Conservation (phyloP, 1,140 invertebrate species). For the Drosophila sturtevanti region DNA sequence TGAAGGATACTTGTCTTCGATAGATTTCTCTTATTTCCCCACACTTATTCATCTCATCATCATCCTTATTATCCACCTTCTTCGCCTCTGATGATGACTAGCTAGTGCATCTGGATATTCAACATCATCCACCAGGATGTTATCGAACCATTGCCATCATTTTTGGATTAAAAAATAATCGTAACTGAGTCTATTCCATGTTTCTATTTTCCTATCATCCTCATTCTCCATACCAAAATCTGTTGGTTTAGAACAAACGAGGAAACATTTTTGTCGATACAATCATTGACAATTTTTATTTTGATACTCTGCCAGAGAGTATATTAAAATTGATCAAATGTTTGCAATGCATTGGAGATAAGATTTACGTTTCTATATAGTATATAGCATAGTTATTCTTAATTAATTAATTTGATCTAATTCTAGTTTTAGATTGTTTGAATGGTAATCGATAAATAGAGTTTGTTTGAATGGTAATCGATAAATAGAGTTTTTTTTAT, state of each 20-base stretch:
- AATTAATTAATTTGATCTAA: too few relatives aligned
- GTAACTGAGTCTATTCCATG: conserved; percentile 7
- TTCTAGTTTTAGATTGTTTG: too few relatives aligned
- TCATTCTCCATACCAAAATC: background rate
- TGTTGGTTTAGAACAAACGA: background rate
- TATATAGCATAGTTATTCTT: too few relatives aligned
- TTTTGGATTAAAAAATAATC: conserved; percentile 9
- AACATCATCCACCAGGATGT: background rate
- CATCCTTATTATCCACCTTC: background rate
- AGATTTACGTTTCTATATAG: too few relatives aligned
- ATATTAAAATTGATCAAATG: too few relatives aligned
- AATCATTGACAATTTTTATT: conserved; percentile 7
- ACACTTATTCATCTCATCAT: background rate
- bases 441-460: too few relatives aligned
- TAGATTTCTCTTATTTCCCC: background rate
- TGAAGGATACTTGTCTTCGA: background rate
- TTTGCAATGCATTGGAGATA: too few relatives aligned
- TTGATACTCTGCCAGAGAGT: background rate
- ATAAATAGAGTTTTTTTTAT: too few relatives aligned
- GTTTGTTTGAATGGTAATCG: too few relatives aligned
- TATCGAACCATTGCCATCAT: background rate
- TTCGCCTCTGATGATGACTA: too few relatives aligned
- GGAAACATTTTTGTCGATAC: conserved; percentile 1
- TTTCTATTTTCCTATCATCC: background rate
- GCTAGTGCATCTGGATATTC: conserved; percentile 8